phyloP scores from a whole-genome alignment of 1,140 invertebrate genomes.

The Orius insidiosus region DNA sequence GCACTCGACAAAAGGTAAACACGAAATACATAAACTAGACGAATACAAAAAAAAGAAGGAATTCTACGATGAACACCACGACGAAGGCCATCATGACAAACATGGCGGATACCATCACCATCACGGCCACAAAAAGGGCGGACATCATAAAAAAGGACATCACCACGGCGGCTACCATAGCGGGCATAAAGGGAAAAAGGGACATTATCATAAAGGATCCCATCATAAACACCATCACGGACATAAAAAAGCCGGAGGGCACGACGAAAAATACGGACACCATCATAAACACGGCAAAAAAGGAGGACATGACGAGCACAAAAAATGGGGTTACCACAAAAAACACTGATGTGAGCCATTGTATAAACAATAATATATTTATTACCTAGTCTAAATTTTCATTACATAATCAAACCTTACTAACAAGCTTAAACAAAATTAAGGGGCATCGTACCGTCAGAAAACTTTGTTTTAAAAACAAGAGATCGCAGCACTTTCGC shows the following conservation, averaged over 20 bases:
- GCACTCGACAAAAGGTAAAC: conserved; percentile 41
- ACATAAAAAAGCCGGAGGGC: conserved; percentile 45
- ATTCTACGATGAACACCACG: conserved; percentile 46
- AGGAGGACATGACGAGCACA: conserved; percentile 42
- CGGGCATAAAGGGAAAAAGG: conserved; percentile 39
- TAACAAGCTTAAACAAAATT: too few relatives aligned
- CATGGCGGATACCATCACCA: conserved; percentile 38
- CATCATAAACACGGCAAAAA: conserved; percentile 47
- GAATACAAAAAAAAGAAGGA: conserved; percentile 54
- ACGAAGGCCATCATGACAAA: conserved; percentile 41
- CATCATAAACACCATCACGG: conserved; percentile 42
- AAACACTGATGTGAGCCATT: neutral
- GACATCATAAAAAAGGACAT: conserved; percentile 55
- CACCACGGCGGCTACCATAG: conserved; percentile 45
- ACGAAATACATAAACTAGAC: conserved; percentile 50
- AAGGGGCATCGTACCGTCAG: too few relatives aligned
- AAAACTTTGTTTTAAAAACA: too few relatives aligned
- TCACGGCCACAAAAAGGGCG: conserved; percentile 45
- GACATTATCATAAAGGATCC: conserved; percentile 38
- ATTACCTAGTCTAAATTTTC: too few relatives aligned
- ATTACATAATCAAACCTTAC: too few relatives aligned
- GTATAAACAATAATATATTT: too few relatives aligned
- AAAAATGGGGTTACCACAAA: conserved; percentile 37
- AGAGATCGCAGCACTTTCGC: too few relatives aligned
- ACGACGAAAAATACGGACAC: conserved; percentile 45